Evolutionary conservation across 2,113 vertebrate genomes (phyloP).

Genomic region (Fregetta grallaria): DNA sequence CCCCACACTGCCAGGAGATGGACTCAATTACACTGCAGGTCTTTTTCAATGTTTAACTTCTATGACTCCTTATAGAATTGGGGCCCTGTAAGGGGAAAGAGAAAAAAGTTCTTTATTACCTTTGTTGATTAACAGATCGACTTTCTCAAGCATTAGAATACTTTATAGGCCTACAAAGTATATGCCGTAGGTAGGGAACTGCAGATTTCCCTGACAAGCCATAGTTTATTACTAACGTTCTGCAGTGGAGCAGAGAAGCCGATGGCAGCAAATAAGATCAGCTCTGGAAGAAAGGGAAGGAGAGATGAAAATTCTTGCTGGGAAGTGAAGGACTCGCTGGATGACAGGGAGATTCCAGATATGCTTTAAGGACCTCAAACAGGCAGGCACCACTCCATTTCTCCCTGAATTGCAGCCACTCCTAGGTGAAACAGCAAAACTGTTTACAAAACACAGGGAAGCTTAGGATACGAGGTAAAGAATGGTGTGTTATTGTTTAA

Average conservation of each 20-base stretch:
- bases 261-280: not conserved
- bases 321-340: not conserved
- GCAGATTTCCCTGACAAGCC: not conserved
- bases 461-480: not conserved
- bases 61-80: not conserved
- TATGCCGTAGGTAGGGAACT: not conserved
- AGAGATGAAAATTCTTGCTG: not conserved
- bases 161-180: not conserved
- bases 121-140: not conserved
- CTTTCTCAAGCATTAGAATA: not conserved
- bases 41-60: conserved; percentile 27
- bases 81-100: not conserved
- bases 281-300: not conserved
- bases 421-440: not conserved
- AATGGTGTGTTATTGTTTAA: not conserved
- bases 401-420: not conserved
- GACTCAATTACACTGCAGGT: conserved; percentile 1
- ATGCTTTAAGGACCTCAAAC: not conserved
- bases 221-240: not conserved
- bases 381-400: not conserved
- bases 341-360: not conserved
- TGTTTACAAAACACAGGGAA: not conserved
- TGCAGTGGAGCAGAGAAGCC: not conserved
- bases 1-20: not conserved
- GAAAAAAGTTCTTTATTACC: not conserved